phyloP scores from a whole-genome alignment of 2,888 invertebrate species.

The Lottia gigantea region DNA sequence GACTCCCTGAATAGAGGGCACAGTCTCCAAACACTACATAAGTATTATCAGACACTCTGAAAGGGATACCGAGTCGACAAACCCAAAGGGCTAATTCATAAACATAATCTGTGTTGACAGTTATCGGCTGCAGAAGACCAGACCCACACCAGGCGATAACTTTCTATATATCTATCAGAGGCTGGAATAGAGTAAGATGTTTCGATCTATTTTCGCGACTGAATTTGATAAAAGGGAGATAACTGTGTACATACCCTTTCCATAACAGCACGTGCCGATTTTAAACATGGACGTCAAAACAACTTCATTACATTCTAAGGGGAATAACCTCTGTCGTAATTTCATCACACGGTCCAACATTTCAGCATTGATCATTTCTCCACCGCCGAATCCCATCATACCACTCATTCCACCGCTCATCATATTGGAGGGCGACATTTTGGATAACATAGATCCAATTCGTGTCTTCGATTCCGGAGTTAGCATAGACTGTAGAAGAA shows the following conservation, averaged over 20 bases:
- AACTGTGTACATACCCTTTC: neutral
- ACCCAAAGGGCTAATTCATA: too few species aligned
- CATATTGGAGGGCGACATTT: neutral
- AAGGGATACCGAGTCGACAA: too few species aligned
- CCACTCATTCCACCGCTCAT: neutral
- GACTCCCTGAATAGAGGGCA: too few species aligned
- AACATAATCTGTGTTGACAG: too few species aligned
- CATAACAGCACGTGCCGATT: neutral
- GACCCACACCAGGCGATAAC: too few species aligned
- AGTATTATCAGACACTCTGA: too few species aligned
- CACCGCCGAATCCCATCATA: neutral
- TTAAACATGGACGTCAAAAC: neutral
- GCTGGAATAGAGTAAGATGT: too few species aligned
- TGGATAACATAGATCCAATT: neutral
- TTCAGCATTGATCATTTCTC: neutral
- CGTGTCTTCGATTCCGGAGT: neutral
- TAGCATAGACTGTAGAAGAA: neutral
- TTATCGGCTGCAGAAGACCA: too few species aligned
- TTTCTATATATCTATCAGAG: too few species aligned
- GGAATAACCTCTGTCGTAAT: neutral
- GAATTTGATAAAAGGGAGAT: too few species aligned
- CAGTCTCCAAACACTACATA: too few species aligned
- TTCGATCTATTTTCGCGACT: too few species aligned
- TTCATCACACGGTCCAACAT: neutral
- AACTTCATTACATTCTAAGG: neutral